Base-by-base conservation (phyloP, 1,140 invertebrate genomes). In the Rhopalosiphum maidis region DNA sequence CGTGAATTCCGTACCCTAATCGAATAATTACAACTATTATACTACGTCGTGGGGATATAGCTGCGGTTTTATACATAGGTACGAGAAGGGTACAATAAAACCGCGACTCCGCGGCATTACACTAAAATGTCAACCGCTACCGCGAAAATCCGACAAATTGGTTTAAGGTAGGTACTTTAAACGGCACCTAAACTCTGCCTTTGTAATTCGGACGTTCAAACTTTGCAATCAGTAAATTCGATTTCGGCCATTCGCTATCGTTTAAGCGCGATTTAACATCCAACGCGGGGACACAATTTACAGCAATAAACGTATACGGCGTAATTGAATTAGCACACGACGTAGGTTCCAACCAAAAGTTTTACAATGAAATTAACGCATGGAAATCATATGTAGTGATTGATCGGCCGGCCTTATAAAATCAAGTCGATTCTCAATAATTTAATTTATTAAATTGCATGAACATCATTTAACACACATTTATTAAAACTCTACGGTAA, bases 221-320 rank as follows among this genome's bases (percentile, higher is more conserved):
- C 87, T 54, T 54, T 23, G 48, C 87, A 89, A 89, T 89, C 87
- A 54, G 87, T 89, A 54, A 54, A 89, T 89, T 89, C 87, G 48
- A 89, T 89, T 89, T 54, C 7, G 87, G 51, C 87, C 87, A 54
- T 89, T 89, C 87, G 48, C n/a, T 89, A 35, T 15, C 87, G 86
- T 51, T 51, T 89, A 51, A 51, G 87, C 46, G 87, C 48, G 22
- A 89, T 89, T 89, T 35, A 89, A 89, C 46, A 35, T 89, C 46
- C 22, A 7, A 35, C 85, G 7, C 8, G 48, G 48, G 21, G n/a
- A 54, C 35, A 89, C 51, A 89, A 89, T 54, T 22, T 37, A 89
- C 87, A 51, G 46, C 21, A 35, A 35, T 89, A 35, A 89, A 89
- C n/a, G 48, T 35, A 77, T 2, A 35, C 21, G 8, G n/a, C 6